These are phyloP conservation scores for Dysidea cf. avara DNA, from an alignment of 37 sponge, comb jelly and placozoan genomes.

Conservation along the genomic window DNA sequence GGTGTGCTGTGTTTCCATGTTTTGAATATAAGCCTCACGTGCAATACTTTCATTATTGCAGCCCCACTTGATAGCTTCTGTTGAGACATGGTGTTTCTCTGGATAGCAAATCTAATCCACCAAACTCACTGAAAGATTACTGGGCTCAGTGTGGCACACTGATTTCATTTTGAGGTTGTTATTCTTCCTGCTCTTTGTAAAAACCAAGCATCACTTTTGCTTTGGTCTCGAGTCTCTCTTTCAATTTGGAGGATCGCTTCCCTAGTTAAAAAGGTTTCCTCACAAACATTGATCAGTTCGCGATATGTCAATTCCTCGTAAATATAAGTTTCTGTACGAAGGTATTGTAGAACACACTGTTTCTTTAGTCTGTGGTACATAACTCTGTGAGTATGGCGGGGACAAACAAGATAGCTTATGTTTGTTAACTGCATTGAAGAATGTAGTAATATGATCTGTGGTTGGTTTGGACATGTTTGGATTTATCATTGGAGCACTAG, in stretches of 20 bases:
- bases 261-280: no score
- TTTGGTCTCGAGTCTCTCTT: conserved; percentile 52
- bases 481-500: no score
- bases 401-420: conserved; percentile 47
- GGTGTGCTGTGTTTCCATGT: no score
- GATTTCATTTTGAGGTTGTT: conserved; percentile 58
- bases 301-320: no score
- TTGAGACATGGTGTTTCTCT: conserved; percentile 22
- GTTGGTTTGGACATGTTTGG: no score
- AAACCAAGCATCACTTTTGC: conserved; percentile 39
- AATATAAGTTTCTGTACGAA: no score
- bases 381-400: conserved; percentile 18
- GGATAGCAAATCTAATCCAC: conserved; percentile 59
- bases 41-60: conserved; percentile 55
- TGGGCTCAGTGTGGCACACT: conserved; percentile 34
- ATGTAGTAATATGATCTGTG: no score
- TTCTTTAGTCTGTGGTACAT: conserved; percentile 16
- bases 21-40: conserved; percentile 16
- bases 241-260: no score
- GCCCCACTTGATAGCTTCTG: conserved; percentile 52
- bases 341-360: conserved; percentile 28
- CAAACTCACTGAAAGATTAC: conserved; percentile 38
- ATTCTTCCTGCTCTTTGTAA: conserved; percentile 50
- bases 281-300: no score
- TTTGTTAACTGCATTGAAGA: neutral